Conservation (phyloP, 2,113 vertebrate species). For the Pelvicachromis taeniatus region DNA sequence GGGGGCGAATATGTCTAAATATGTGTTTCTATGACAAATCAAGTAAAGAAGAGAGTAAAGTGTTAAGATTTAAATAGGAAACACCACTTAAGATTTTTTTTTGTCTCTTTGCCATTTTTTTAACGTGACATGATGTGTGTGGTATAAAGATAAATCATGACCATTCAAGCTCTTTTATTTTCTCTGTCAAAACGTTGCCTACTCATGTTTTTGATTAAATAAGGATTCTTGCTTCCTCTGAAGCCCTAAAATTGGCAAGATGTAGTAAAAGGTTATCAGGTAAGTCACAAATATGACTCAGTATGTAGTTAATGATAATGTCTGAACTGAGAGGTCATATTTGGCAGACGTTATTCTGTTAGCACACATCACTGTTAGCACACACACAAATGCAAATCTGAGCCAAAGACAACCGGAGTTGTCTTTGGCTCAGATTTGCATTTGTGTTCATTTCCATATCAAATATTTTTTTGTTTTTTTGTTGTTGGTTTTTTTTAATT, state of each 20-base stretch:
- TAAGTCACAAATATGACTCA: neutral
- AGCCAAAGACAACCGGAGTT: too few species aligned
- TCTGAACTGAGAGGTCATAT: neutral
- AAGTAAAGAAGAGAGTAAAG: slow-evolving; percentile 11
- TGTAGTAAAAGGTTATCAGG: neutral
- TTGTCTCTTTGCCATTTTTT: slow-evolving; percentile 3
- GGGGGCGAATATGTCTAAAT: neutral
- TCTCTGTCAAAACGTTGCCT: neutral
- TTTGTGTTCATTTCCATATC: neutral
- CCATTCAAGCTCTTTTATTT: neutral
- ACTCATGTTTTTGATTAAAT: neutral
- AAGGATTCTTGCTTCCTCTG: neutral
- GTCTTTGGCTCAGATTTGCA: neutral
- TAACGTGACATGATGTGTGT: neutral
- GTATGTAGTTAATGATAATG: neutral
- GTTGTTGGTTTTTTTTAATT: neutral
- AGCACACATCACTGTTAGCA: accelerated
- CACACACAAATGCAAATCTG: too few species aligned
- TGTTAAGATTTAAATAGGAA: slow-evolving; percentile 44
- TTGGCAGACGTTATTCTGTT: neutral
- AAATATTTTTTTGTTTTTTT: neutral
- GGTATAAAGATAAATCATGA: neutral
- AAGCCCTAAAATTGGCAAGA: neutral
- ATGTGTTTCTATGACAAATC: slow-evolving; percentile 34
- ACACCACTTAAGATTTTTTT: slow-evolving; percentile 32